A percentile compares a stretch with the other conserved stretches of the same genome.
Conservation (phyloP, 2,113 vertebrate species). For the Salvelinus alpinus region DNA sequence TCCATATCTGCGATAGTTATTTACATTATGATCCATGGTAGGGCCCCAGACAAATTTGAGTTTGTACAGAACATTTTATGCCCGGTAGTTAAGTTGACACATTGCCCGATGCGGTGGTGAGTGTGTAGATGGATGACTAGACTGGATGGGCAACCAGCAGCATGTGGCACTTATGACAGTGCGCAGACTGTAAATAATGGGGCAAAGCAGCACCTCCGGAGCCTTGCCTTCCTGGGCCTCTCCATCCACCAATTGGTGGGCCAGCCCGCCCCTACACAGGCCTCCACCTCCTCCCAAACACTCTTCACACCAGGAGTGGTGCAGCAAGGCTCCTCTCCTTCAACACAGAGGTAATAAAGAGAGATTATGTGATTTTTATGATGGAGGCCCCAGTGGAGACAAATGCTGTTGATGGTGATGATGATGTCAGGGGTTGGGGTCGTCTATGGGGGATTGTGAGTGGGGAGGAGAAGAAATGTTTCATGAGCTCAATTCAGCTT, state of each 20-base stretch:
- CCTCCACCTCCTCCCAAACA: not conserved
- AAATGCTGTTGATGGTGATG: conserved; percentile 25
- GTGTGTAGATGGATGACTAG: conserved; percentile 34
- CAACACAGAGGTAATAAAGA: conserved; percentile 36
- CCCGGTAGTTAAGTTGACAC: conserved; percentile 25
- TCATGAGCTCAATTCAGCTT: conserved; percentile 20
- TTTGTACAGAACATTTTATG: conserved; percentile 35
- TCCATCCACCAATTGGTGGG: not conserved
- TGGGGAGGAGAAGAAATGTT: conserved; percentile 23
- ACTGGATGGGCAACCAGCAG: conserved; percentile 28
- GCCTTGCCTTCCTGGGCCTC: conserved; percentile 1
- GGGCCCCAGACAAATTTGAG: conserved; percentile 35
- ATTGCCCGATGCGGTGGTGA: conserved; percentile 42
- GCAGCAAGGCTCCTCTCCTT: conserved; percentile 7
- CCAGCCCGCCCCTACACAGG: not conserved
- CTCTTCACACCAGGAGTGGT: conserved; percentile 16
- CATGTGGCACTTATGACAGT: conserved; percentile 43
- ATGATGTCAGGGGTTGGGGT: conserved; percentile 11
- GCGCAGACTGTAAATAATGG: conserved; percentile 40
- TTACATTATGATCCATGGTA: conserved; percentile 34
- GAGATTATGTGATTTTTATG: conserved; percentile 38
- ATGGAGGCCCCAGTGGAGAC: conserved; percentile 25
- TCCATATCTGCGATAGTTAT: conserved; percentile 30
- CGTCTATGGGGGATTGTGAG: not conserved
- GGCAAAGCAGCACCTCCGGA: conserved; percentile 6